phyloP scores from a whole-genome alignment of 2,888 invertebrate species.

The Leptopilina drosophilae region DNA sequence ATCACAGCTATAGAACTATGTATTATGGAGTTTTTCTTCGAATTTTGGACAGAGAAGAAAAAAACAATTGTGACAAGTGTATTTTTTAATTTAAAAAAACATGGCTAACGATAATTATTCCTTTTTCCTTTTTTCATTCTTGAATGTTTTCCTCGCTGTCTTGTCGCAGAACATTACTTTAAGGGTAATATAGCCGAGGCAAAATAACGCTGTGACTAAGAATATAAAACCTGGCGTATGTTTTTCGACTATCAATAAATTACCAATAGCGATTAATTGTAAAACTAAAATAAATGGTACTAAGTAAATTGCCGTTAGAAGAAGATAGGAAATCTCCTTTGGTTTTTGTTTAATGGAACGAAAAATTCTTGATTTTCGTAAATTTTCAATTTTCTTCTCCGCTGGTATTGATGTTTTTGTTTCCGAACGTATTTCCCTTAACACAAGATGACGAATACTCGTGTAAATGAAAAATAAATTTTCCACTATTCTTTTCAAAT shows the following conservation, averaged over 20 bases:
- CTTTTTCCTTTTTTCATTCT: constrained; percentile 64
- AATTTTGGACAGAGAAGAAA: background rate
- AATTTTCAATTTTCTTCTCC: constrained; percentile 39
- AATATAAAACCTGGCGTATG: constrained; percentile 74
- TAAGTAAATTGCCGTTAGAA: constrained; percentile 68
- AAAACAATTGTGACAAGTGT: constrained; percentile 9
- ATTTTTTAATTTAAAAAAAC: background rate
- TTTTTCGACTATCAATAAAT: constrained; percentile 66
- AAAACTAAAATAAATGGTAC: constrained; percentile 66
- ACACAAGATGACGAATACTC: constrained; percentile 41
- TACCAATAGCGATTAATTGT: constrained; percentile 66
- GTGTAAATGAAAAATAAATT: constrained; percentile 65
- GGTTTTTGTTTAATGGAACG: constrained; percentile 47
- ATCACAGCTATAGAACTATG: constrained; percentile 11
- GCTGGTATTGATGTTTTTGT: background rate
- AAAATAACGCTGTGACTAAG: constrained; percentile 67
- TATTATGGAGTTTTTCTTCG: constrained; percentile 9
- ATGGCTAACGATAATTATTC: constrained; percentile 41
- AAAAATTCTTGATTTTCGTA: background rate
- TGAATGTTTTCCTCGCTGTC: constrained; percentile 52
- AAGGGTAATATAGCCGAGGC: constrained; percentile 68
- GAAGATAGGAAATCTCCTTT: constrained; percentile 62
- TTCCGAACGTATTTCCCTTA: constrained; percentile 30
- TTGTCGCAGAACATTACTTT: constrained; percentile 68
- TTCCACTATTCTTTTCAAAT: constrained; percentile 62